phyloP scores from a whole-genome alignment of 2,797 vertebrate species.

The Anguilla obscura region DNA sequence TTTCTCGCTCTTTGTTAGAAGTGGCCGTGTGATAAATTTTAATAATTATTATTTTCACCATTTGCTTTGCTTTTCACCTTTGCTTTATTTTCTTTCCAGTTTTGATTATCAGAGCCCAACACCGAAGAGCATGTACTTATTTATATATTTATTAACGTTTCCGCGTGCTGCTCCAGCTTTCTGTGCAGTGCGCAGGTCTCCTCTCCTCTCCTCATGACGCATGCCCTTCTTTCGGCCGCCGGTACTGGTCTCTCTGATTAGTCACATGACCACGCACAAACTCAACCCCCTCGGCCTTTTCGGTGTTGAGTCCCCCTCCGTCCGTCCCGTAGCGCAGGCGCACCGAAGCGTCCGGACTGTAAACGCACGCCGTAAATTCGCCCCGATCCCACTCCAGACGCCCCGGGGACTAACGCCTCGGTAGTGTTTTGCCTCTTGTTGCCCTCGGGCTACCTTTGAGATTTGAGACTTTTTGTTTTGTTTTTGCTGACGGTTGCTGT shows the following conservation, averaged over 20 bases:
- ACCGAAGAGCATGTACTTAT: too few relatives aligned
- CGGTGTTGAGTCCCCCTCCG: not conserved
- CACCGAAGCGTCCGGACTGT: not conserved
- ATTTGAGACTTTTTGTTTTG: too few relatives aligned
- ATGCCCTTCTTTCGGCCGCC: not conserved
- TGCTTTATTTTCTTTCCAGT: not conserved
- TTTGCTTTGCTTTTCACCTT: not conserved
- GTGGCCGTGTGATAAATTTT: not conserved
- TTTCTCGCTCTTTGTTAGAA: not conserved
- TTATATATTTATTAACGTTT: not conserved
- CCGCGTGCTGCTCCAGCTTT: too few relatives aligned
- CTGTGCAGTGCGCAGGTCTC: not conserved
- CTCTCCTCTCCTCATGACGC: not conserved
- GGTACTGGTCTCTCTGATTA: not conserved
- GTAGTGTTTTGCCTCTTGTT: not conserved
- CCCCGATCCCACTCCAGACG: not conserved
- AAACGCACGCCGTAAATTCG: not conserved
- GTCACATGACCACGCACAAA: not conserved
- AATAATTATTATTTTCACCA: not conserved
- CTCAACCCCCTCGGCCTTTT: not conserved
- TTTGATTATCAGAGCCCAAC: not conserved
- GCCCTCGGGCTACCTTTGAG: not conserved
- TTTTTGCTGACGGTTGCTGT: not conserved
- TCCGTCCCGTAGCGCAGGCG: not conserved
- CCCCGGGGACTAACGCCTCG: not conserved